Evolutionary conservation across 2,113 vertebrate species (phyloP), one percentile per base, ranked within the genome.

Genomic region (Theristicus caerulescens): DNA sequence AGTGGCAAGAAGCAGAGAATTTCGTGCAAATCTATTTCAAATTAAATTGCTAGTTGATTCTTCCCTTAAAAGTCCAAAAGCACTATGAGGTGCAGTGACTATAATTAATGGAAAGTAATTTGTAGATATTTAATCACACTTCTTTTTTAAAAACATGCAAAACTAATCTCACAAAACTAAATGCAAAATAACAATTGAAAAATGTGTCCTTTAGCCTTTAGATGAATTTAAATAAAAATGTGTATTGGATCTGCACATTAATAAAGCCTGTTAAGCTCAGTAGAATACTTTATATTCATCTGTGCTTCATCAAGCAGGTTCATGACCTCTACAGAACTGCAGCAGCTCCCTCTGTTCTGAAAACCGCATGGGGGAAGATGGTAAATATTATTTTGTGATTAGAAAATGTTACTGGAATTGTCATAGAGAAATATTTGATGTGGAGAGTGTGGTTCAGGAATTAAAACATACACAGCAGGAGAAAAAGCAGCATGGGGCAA

Each of bases 241-340:
- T 94, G 73, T 93, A 85, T 96, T 96, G 93, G 82, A 97, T 94
- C 74, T 95, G 88, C 93, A 97, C 97, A 96, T 98, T 98, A 98
- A 98, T 98, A 98, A 98, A 97, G 95, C 69, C 95, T 91, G 96
- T 97, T 98, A 97, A 97, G 93, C 97, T 96, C 84, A 90, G 96
- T 93, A 96, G 96, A 98, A 96, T 97, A 98, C 93, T 98, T 97
- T 97, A 97, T 94, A 97, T 98, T 98, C 98, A 97, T 97, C 97
- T 97, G 97, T 95, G 95, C 95, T 97, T 98, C 97, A 97, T 98
- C 98, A 98, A 97, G 97, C 97, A 97, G 97, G 98, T 98, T 98
- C 97, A 85, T 0, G 97, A 98, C 98, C 98, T 97, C 96, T 79
- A 69, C 74, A 86, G 96, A 98, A 96, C 92, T 93, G 96, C 94